These are phyloP conservation scores for Malaclemys terrapin DNA, from an alignment of 2,113 vertebrate species.

Conservation along the genomic window DNA sequence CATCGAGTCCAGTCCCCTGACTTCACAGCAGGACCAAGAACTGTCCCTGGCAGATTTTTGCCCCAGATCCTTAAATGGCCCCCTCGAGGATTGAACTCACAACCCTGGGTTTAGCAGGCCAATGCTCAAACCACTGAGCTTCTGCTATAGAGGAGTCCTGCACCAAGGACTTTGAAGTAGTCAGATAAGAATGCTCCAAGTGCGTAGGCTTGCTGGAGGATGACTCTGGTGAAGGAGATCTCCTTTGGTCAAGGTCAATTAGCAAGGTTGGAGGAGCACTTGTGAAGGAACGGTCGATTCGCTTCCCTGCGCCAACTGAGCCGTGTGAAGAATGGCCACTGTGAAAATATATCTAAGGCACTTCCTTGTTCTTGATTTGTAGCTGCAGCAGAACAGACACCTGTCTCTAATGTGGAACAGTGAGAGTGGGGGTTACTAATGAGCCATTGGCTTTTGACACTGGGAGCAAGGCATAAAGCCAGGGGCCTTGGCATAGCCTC, in stretches of 20 bases:
- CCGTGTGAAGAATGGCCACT: background rate
- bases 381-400: background rate
- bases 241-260: background rate
- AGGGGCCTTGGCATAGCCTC: background rate
- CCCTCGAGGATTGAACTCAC: no score
- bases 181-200: background rate
- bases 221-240: background rate
- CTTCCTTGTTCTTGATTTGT: background rate
- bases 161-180: background rate
- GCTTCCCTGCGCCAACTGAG: background rate
- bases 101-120: no score
- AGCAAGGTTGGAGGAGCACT: background rate
- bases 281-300: background rate
- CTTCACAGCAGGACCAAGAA: no score
- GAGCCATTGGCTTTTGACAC: background rate
- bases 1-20: no score
- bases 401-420: background rate
- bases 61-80: no score
- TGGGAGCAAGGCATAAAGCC: background rate
- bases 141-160: background rate
- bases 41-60: no score
- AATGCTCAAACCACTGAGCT: no score
- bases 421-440: background rate
- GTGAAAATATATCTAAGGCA: background rate
- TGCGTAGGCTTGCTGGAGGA: background rate